A percentile compares a stretch with the other conserved stretches of the same genome.
These are phyloP conservation scores for Hedychridium roseum DNA, from an alignment of 2,888 invertebrate genomes.

Conservation along the genomic window DNA sequence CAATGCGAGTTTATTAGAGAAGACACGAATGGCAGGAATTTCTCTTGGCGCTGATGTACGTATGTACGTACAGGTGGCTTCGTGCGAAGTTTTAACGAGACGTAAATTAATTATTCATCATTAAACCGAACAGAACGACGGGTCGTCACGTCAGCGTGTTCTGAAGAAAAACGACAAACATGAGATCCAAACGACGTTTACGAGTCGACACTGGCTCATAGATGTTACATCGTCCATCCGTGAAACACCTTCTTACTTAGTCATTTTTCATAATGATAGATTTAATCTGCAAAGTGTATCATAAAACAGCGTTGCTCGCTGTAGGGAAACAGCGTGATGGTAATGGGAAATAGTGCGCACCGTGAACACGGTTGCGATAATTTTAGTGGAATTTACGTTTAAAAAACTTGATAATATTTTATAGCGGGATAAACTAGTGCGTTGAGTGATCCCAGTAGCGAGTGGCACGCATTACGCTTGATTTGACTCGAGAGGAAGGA, in stretches of 20 bases:
- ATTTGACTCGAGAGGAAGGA: constrained; percentile 32
- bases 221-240: constrained; percentile 48
- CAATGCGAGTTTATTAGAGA: too few species aligned
- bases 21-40: constrained; percentile 16
- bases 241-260: constrained; percentile 41
- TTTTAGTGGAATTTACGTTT: too few species aligned
- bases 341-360: too few species aligned
- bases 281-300: too few species aligned
- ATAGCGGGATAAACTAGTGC: too few species aligned
- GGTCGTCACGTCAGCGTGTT: constrained; percentile 27
- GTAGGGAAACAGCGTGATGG: too few species aligned
- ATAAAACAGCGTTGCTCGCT: too few species aligned
- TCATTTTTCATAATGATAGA: too few species aligned
- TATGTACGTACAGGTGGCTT: not conserved
- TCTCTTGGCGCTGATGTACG: not conserved
- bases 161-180: constrained; percentile 33
- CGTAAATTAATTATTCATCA: constrained; percentile 43
- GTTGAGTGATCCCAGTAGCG: too few species aligned
- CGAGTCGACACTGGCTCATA: constrained; percentile 51
- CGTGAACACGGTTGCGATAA: too few species aligned
- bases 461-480: constrained; percentile 36
- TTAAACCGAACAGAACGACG: constrained; percentile 35
- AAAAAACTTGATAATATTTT: too few species aligned
- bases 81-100: constrained; percentile 31
- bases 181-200: constrained; percentile 43